phyloP scores from a whole-genome alignment of 2,888 invertebrate genomes.

The Ypsolopha sequella region DNA sequence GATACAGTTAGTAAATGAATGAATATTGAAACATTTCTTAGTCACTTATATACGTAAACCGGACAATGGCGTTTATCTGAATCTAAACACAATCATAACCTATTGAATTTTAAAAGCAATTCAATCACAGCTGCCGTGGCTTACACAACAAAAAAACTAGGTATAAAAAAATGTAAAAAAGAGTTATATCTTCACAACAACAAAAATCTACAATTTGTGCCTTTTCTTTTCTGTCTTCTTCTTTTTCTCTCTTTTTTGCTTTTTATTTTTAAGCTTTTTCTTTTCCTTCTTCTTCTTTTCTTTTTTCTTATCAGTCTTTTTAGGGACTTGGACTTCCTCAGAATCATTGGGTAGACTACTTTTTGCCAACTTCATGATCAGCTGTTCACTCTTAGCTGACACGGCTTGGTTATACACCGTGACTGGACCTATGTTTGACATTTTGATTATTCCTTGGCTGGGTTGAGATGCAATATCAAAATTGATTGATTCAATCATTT shows the following conservation, averaged over 20 bases:
- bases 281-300: neutral
- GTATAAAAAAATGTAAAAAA: no score
- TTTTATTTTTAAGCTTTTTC: neutral
- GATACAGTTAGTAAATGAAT: no score
- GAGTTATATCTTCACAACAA: no score
- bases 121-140: no score
- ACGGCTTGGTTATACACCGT: conserved; percentile 46
- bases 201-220: neutral
- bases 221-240: neutral
- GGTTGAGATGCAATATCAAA: conserved; percentile 32
- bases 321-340: no score
- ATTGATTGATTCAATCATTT: conserved; percentile 31
- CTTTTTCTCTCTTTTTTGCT: neutral
- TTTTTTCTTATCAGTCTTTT: conserved; percentile 8
- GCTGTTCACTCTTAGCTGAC: conserved; percentile 32
- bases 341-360: conserved; percentile 11
- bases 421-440: conserved; percentile 37
- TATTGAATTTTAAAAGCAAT: no score
- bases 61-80: no score
- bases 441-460: conserved; percentile 26
- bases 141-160: no score
- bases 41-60: no score
- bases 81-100: no score
- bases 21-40: no score
- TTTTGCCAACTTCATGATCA: conserved; percentile 33